phyloP scores from a whole-genome alignment of 2,797 vertebrate species.

The Sarcoramphus papa region DNA sequence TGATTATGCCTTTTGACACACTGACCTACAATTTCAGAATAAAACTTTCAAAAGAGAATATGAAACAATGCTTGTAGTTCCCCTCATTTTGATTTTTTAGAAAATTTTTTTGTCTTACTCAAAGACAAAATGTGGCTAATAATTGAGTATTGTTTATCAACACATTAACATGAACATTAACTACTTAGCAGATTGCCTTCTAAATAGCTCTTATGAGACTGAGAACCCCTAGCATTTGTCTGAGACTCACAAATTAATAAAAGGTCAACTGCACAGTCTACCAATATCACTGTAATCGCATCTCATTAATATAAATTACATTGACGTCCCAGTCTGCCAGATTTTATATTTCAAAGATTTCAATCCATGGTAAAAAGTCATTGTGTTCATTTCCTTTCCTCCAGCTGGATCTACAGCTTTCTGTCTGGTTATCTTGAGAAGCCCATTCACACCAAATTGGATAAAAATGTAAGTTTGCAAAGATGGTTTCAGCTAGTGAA shows the following conservation, averaged over 20 bases:
- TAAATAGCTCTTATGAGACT: neutral
- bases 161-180: neutral
- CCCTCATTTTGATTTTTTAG: neutral
- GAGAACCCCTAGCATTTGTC: neutral
- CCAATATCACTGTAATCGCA: neutral
- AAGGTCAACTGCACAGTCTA: neutral
- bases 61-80: neutral
- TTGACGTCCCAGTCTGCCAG: neutral
- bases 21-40: neutral
- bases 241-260: neutral
- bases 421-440: slow-evolving; percentile 64
- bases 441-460: slow-evolving; percentile 49
- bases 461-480: slow-evolving; percentile 59
- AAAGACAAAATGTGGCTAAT: neutral
- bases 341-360: neutral
- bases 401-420: slow-evolving; percentile 63
- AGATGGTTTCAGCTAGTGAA: neutral
- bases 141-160: neutral
- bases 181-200: neutral
- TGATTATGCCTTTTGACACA: neutral
- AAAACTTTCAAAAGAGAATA: neutral
- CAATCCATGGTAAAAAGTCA: neutral
- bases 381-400: neutral
- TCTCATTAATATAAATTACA: neutral
- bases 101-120: neutral